Evolutionary conservation across 2,888 invertebrate genomes (phyloP).

Genomic region (Podotricha telesiphe): DNA sequence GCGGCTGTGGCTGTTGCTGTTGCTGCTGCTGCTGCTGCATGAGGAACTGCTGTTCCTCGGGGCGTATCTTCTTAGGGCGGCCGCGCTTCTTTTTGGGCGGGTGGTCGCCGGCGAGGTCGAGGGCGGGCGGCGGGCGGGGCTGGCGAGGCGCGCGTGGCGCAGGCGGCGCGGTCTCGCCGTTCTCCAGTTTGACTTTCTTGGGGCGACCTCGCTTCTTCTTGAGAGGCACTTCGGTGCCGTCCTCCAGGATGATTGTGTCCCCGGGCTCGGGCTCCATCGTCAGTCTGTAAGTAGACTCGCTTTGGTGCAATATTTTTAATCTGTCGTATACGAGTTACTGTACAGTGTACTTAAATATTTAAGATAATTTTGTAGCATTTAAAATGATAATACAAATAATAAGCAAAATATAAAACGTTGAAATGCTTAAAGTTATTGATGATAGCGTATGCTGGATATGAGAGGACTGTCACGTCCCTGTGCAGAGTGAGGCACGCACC

Average conservation of each 20-base stretch:
- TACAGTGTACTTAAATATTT: conserved; percentile 4
- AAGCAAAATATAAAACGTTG: too few species aligned
- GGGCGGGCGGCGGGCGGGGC: conserved; percentile 60
- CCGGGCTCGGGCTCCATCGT: conserved; percentile 81
- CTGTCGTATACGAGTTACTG: conserved; percentile 46
- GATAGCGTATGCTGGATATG: too few species aligned
- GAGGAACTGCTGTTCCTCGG: conserved; percentile 84
- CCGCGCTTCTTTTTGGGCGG: conserved; percentile 94
- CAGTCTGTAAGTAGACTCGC: conserved; percentile 65
- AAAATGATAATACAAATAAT: too few species aligned
- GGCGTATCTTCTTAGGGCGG: conserved; percentile 92
- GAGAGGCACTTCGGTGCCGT: conserved; percentile 87
- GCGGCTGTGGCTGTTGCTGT: conserved; percentile 63
- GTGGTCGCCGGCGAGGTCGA: conserved; percentile 63
- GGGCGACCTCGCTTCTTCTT: conserved; percentile 96
- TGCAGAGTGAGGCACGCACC: conserved; percentile 50
- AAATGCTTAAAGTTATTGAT: too few species aligned
- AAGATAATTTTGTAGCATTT: too few species aligned
- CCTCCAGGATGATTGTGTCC: conserved; percentile 83
- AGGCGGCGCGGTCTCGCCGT: conserved; percentile 85
- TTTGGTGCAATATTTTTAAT: conserved; percentile 58
- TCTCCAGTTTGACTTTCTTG: conserved; percentile 89
- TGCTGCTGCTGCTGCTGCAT: conserved; percentile 73
- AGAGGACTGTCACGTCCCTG: too few species aligned
- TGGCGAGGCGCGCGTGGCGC: conserved; percentile 78